Evolutionary conservation across 2,113 vertebrate species (phyloP), one percentile per base, ranked within the genome.

Genomic region (Colistium nudipinnis): DNA sequence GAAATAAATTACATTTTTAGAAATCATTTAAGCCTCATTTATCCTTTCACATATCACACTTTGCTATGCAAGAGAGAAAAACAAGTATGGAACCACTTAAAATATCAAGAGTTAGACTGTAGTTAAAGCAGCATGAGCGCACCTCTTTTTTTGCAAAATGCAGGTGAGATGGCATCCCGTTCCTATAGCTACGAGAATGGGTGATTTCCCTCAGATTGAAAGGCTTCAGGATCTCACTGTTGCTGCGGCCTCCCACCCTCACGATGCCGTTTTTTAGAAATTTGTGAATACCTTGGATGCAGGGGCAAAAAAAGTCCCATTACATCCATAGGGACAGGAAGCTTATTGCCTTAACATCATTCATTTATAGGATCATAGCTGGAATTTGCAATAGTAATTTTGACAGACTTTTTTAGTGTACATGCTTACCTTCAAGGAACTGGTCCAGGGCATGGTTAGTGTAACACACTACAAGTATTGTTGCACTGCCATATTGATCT

Each of bases 391-490:
- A 38, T n/a, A n/a, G n/a, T n/a, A n/a, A n/a, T n/a, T n/a, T n/a
- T n/a, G n/a, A n/a, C n/a, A n/a, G n/a, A n/a, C n/a, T n/a, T n/a
- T n/a, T n/a, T n/a, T n/a, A n/a, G n/a, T n/a, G n/a, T n/a, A n/a
- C n/a, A n/a, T 12, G 2, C 63, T 87, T 93, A 98, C 97, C 97
- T 93, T 99, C 97, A n/a, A 99, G 92, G 89, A 99, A 99, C 90
- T 99, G 97, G 90, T 99, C 97, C 88, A 99, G 90, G 24, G 97
- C 97, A 51, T 98, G 97, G 85, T 99, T 99, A 51, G 96, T 99
- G 67, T 98, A 98, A 88, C 97, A 98, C 17, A 99, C 97, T 19
- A 99, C 93, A 74, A 99, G 93, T 83, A 98, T 91, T 4, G 95
- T 96, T 73, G 76, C 44, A 2, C 43, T 72, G 48, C 16, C 38